phyloP scores from a whole-genome alignment of 1,140 invertebrate genomes.

The Centruroides vittatus region DNA sequence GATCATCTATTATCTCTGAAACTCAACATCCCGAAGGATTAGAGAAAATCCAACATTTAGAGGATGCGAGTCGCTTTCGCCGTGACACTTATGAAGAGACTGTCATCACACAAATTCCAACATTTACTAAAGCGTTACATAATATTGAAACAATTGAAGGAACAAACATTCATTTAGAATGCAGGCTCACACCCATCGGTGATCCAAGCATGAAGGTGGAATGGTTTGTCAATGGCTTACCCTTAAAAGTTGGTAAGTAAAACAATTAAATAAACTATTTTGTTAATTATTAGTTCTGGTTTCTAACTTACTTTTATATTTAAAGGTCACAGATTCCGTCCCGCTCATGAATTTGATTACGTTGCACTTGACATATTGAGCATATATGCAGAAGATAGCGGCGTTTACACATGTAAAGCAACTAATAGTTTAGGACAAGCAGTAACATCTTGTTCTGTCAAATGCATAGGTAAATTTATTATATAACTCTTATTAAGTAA shows the following conservation, averaged over 20 bases:
- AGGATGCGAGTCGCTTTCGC: constrained; percentile 61
- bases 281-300: background rate
- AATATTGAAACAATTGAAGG: constrained; percentile 83
- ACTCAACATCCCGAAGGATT: constrained; percentile 88
- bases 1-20: constrained; percentile 59
- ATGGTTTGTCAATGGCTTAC: constrained; percentile 90
- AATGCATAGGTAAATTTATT: constrained; percentile 10
- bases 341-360: constrained; percentile 94
- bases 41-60: constrained; percentile 86
- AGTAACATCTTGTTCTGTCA: constrained; percentile 25
- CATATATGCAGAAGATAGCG: constrained; percentile 92
- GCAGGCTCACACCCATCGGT: constrained; percentile 79
- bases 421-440: constrained; percentile 83
- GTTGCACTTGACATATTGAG: constrained; percentile 89
- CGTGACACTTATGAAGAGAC: constrained; percentile 57
- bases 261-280: background rate
- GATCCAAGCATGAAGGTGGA: constrained; percentile 91
- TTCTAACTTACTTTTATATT: background rate
- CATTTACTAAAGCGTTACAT: constrained; percentile 71
- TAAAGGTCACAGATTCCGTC: constrained; percentile 79
- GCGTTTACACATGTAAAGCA: constrained; percentile 86
- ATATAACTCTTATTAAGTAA: background rate
- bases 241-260: constrained; percentile 38
- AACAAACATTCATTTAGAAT: constrained; percentile 84
- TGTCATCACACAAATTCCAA: constrained; percentile 61